Base-by-base conservation (phyloP, 1,140 invertebrate species). In the Drosophila funebris region DNA sequence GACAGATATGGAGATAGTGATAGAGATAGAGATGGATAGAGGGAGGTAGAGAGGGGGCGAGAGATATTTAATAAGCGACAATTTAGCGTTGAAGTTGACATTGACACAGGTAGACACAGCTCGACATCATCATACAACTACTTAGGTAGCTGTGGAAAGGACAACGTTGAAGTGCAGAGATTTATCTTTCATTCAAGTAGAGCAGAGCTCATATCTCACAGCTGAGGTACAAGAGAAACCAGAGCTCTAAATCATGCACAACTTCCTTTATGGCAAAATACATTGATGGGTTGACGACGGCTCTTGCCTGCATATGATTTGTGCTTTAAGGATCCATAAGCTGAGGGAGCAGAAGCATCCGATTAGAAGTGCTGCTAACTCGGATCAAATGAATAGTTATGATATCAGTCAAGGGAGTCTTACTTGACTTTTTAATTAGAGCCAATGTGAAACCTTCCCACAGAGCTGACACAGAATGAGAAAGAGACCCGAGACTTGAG, bases 71-170 rank as follows among this genome's bases (percentile, higher is more conserved):
- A 87, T 87, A 87, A 87, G 83, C 83, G 83, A 83, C 83, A 87
- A 87, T 87, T 87, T 87, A 87, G 78, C 78, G 83, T 77, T 81
- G 60, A 62, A 73, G 77, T 82, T 85, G 82, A 85, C 78, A 87
- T 82, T 85, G 82, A 85, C 78, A 85, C 82, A 83, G 80, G 80
- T 83, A 60, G 64, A 50, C 29, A 39, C 9, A 54, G 52, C 11
- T 37, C 27, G 14, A 37, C 63, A 56, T 33, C 27, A 53, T 33
- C 52, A 37, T 54, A 29, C 39, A 18, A 20, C 20, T 36, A 66
- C 39, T 56, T 56, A 79, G 76, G 71, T 75, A 79, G 71, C 31
- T n/a, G 27, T 22, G 24, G 44, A 29, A 39, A 46, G 44, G 46
- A 68, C 64, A 60, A 29, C 16, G 18, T 18, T 8, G 13, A 22